Base-by-base conservation (phyloP, 2,113 vertebrate species). In the Channa argus region DNA sequence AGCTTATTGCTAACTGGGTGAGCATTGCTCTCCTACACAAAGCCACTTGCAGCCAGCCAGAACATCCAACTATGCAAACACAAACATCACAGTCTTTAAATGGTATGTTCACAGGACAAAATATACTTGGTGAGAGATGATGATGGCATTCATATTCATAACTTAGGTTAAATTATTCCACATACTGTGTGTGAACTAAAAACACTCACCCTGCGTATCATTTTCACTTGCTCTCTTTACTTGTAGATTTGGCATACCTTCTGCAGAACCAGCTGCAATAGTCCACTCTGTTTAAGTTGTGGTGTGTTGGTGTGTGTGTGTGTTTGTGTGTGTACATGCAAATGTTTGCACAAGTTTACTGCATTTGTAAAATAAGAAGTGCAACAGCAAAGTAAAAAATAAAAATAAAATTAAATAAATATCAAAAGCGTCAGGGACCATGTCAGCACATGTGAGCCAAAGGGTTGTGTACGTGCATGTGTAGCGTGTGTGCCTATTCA, bases 241-340 rank as follows among this genome's bases (percentile, higher is more conserved):
- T 77, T 77, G 38, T 68, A 82, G 70, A 83, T 92, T 93, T 91
- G 92, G 90, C 89, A 90, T 91, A 85, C 80, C 71, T 73, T 79
- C 56, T 84, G 90, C 92, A 93, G 92, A 87, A 79, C 92, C 91
- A 86, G 91, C 92, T 92, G 92, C 91, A 89, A 60, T 68, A 87
- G 59, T 78, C 74, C 69, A 84, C 68, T 60, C 13, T 10, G 39
- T 64, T 68, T 38, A 79, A 70, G 68, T 67, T 73, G 60, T 59
- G 71, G 61, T 82, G 69, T 85, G 34, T 33, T 51, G 14, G 56
- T 33, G 52, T 55, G 36, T 37, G 44, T 37, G 54, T 14, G 39
- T 67, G 50, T 74, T 62, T 50, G 44, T 66, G 36, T 84, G 63
- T 74, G 78, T 60, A 74, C 86, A 85, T 88, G 88, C 86, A 86